phyloP scores from a whole-genome alignment of 2,113 vertebrate species.

The Uria lomvia region DNA sequence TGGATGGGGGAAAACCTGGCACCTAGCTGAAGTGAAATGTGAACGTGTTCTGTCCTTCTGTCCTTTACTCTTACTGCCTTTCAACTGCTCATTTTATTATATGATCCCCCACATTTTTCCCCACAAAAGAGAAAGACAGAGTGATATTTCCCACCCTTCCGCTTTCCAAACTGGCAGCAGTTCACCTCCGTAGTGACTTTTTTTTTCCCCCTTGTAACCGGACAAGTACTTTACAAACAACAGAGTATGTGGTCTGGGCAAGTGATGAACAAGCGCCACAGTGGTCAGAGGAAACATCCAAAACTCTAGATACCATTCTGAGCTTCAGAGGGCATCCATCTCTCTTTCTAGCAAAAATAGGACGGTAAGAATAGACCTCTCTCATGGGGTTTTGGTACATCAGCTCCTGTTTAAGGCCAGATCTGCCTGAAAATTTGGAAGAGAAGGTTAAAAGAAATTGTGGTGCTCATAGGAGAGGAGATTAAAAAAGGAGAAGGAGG shows the following conservation, averaged over 20 bases:
- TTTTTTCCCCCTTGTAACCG: background rate
- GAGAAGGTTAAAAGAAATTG: slow-evolving; percentile 11
- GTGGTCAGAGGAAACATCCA: background rate
- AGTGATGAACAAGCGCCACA: background rate
- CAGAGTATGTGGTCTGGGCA: background rate
- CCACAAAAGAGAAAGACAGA: background rate
- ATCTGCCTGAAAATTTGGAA: background rate
- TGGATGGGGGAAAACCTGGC: background rate
- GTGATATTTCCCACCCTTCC: background rate
- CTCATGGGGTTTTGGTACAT: background rate
- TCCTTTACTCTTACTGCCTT: background rate
- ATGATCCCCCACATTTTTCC: background rate
- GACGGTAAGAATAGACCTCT: slow-evolving; percentile 21
- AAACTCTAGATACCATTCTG: background rate
- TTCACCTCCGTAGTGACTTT: background rate
- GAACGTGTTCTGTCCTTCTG: background rate
- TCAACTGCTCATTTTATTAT: background rate
- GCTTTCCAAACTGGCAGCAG: background rate
- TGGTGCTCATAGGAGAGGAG: background rate
- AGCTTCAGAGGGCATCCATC: background rate
- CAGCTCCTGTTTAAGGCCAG: background rate
- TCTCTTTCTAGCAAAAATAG: background rate
- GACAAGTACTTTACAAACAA: background rate
- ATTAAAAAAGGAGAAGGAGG: background rate
- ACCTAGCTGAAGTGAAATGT: background rate